These are phyloP conservation scores for Phalacrocorax brasilianus DNA, from an alignment of 2,113 vertebrate species.

Conservation along the genomic window DNA sequence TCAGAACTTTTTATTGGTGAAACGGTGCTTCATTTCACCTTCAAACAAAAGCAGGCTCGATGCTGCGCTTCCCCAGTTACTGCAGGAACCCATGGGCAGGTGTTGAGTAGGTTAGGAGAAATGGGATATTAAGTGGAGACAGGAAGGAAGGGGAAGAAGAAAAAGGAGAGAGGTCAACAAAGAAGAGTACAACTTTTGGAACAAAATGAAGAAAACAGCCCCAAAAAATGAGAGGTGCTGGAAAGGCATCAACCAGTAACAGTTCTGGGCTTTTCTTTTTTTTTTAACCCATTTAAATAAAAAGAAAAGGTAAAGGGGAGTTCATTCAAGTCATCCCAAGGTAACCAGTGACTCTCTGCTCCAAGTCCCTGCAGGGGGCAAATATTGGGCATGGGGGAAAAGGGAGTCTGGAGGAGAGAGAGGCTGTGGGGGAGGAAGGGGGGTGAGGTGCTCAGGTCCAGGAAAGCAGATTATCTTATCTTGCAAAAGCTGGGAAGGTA, in stretches of 20 bases:
- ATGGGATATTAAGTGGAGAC: constrained; percentile 5
- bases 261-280: too few species aligned
- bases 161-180: not conserved
- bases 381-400: rapidly evolving
- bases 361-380: not conserved
- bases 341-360: not conserved
- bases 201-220: not conserved
- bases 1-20: constrained; percentile 69
- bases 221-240: not conserved
- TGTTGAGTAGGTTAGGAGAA: not conserved
- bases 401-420: not conserved
- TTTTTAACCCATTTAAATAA: too few species aligned
- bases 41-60: constrained; percentile 61
- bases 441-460: not conserved
- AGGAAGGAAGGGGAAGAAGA: not conserved
- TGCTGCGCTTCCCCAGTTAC: not conserved
- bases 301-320: not conserved
- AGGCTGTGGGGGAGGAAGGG: not conserved
- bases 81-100: constrained; percentile 31
- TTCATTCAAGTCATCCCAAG: not conserved
- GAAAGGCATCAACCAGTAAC: not conserved
- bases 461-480: not conserved
- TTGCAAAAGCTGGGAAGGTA: not conserved
- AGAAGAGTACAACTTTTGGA: not conserved
- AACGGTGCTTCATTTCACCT: constrained; percentile 62